A percentile compares a stretch with the other conserved stretches of the same genome.
Conservation (phyloP, 1,140 invertebrate species). For the Drosophila punjabiensis region DNA sequence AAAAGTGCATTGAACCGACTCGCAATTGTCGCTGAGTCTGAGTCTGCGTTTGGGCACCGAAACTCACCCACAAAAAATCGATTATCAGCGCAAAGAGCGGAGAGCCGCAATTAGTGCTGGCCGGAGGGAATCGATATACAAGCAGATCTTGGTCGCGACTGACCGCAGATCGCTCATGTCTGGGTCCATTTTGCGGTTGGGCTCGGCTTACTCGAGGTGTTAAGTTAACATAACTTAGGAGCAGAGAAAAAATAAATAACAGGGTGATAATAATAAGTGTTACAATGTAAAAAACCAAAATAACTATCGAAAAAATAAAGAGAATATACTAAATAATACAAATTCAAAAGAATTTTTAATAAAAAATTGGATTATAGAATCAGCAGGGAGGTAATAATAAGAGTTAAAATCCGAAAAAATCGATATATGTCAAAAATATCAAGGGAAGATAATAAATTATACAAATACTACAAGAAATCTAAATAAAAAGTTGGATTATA, state of each 20-base stretch:
- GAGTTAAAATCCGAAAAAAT: not conserved
- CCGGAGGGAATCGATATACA: constrained; percentile 3
- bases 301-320: not conserved
- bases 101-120: constrained; percentile 25
- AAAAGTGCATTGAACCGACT: constrained; percentile 70
- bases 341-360: not conserved
- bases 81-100: constrained; percentile 23
- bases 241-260: not conserved
- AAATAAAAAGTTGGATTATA: not conserved
- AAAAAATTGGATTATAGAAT: not conserved
- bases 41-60: not conserved
- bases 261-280: not conserved
- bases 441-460: not conserved
- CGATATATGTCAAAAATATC: not conserved
- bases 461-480: not conserved
- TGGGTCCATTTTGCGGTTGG: constrained; percentile 20
- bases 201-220: constrained; percentile 5
- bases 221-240: constrained; percentile 2
- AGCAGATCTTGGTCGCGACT: constrained; percentile 7
- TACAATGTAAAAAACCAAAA: not conserved
- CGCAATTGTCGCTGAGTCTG: constrained; percentile 28
- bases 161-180: constrained; percentile 32
- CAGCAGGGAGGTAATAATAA: not conserved
- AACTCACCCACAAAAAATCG: constrained; percentile 57
- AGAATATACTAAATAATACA: not conserved